Evolutionary conservation across 2,113 vertebrate genomes (phyloP), one percentile per base, ranked within the genome.

Genomic region (Nanorana parkeri): DNA sequence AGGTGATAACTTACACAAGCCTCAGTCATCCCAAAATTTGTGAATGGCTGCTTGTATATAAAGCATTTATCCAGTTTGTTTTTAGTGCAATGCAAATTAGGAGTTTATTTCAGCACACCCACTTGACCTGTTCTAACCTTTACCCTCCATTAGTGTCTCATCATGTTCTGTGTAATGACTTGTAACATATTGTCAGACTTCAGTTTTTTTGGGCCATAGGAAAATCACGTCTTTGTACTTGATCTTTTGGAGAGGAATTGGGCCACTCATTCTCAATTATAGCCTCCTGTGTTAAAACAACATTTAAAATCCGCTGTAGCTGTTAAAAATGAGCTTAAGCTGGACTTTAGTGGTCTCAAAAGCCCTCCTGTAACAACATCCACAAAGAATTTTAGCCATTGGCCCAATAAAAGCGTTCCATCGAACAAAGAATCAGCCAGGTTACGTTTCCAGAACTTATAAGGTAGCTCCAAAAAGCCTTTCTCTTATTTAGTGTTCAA

Each of bases 381-480:
- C 80, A 66, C 71, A 68, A 60, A 83, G 80, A 76, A 68, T 83
- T 74, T 60, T 76, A 32, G 29, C 21, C 29, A 41, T 60, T 41
- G 61, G 47, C 47, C 80, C 80, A 76, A 76, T 83, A 76, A 83
- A 68, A 83, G 32, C 54, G 16, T 23, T 17, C 24, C 71, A 76
- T 75, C 61, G 29, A 41, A 10, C 69, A 56, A 52, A 75, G 28
- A 66, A 54, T 58, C 63, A 0, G 65, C 54, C 60, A 28, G 15
- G 80, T 73, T 81, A 66, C 23, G 78, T 51, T 83, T 83, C 73
- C 80, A 28, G 80, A 19, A 56, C 80, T 74, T 47, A 76, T 83
- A 65, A 83, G 72, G 80, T 83, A 83, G 71, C 71, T 64, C 71
- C 71, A 65, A 67, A 47, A 82, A 75, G 17, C 54, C 47, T 56